Conservation (phyloP, 2,888 invertebrate species). For the Invenusta paracnida region DNA sequence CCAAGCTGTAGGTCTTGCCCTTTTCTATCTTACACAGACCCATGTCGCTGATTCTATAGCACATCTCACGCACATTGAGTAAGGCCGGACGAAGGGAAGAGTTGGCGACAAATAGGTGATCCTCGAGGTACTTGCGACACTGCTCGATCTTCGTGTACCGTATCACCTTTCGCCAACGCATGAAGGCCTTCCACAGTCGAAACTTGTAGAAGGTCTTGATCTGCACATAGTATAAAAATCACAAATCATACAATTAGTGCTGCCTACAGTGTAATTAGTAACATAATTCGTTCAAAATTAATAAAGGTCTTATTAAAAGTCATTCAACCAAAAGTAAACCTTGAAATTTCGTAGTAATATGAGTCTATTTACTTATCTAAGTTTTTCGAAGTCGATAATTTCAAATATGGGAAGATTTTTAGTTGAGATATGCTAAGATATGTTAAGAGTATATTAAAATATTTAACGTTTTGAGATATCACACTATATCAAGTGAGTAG, state of each 20-base stretch:
- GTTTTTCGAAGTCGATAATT: background rate
- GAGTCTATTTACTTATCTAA: too few relatives aligned
- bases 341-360: background rate
- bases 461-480: too few relatives aligned
- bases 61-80: constrained; percentile 67
- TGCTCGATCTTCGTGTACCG: constrained; percentile 68
- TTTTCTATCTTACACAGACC: constrained; percentile 60
- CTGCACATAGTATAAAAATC: constrained; percentile 48
- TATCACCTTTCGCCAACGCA: constrained; percentile 73
- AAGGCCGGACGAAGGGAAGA: constrained; percentile 70
- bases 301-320: too few relatives aligned
- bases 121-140: constrained; percentile 65
- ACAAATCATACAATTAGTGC: background rate
- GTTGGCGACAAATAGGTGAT: constrained; percentile 72
- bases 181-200: constrained; percentile 68
- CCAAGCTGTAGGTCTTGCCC: constrained; percentile 58
- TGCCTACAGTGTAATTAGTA: too few relatives aligned
- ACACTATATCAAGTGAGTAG: too few relatives aligned
- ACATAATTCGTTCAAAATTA: too few relatives aligned
- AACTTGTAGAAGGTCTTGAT: constrained; percentile 60
- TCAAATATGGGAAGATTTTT: too few relatives aligned
- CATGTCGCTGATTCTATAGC: constrained; percentile 61
- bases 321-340: too few relatives aligned
- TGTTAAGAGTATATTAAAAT: too few relatives aligned
- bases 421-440: too few relatives aligned